Evolutionary conservation across 2,113 vertebrate genomes (phyloP), one percentile per base, ranked within the genome.

Genomic region (Nipponia nippon): DNA sequence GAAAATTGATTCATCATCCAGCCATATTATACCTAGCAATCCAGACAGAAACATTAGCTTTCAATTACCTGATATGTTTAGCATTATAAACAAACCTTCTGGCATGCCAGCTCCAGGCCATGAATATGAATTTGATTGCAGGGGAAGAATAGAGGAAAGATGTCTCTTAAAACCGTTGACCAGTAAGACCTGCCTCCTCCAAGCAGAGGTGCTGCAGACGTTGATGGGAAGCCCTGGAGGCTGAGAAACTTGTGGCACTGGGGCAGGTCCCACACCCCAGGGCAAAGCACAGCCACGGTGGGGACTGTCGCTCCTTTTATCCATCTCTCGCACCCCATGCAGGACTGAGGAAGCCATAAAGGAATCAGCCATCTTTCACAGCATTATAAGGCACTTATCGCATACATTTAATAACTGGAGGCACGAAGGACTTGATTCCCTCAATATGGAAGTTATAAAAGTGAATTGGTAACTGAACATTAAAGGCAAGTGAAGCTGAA

Each of bases 11-110:
- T 98, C 49, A 26, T 96, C 89, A 95, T 88, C 94, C 93, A 93
- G 93, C 89, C 40, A 7, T 62, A 95, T 97, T 95, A 95, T 73
- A 95, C 62, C 89, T 97, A 6, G 0, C 53, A 16, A 97, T 96
- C 94, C 97, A 97, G 96, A 95, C 95, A 96, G 96, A 71, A 92
- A 85, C 91, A 96, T 95, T 97, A 95, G 85, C 93, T 96, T 97
- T 96, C 97, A 98, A 97, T 98, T 97, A 98, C 93, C 97, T 89
- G 80, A 90, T 94, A 96, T 67, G 81, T 95, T 98, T 96, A 98
- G 94, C 94, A 94, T 96, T 92, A 96, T 90, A 95, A 98, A 97
- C 97, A 97, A 97, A 87, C 58, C 18, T 71, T 83, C 83, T 89
- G 91, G 76, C 87, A 80, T 1, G 1, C 70, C 49, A 94, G 85